Conservation (phyloP, 2,888 invertebrate species). For the Agriopis leucophaearia region DNA sequence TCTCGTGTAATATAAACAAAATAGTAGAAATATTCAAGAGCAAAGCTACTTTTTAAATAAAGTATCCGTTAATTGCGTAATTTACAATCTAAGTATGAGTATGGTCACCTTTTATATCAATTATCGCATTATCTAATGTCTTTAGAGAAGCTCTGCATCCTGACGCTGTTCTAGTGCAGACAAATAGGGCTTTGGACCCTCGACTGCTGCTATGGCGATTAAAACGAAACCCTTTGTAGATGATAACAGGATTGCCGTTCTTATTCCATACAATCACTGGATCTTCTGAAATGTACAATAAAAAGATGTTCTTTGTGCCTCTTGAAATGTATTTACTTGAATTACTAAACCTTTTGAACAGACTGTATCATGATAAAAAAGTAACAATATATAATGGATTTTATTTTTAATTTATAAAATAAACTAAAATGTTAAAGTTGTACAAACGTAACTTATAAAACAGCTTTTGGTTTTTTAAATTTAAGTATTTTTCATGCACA, state of each 20-base stretch:
- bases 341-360: not conserved
- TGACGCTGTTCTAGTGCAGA: conserved; percentile 14
- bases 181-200: conserved; percentile 37
- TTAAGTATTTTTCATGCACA: no score
- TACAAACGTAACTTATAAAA: no score
- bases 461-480: no score
- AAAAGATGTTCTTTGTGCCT: not conserved
- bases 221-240: conserved; percentile 38
- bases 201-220: conserved; percentile 37
- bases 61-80: not conserved
- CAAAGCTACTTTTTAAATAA: not conserved
- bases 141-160: conserved; percentile 37
- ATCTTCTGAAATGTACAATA: conserved; percentile 8
- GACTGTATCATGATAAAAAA: not conserved
- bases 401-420: not conserved
- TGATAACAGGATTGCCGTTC: conserved; percentile 41
- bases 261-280: conserved; percentile 28
- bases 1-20: no score
- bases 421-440: not conserved
- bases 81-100: not conserved
- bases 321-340: not conserved
- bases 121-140: conserved; percentile 13
- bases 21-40: no score
- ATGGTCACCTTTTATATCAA: conserved; percentile 17
- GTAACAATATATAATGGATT: not conserved